Evolutionary conservation across 2,888 invertebrate genomes (phyloP).

Genomic region (Cantharis nigra): DNA sequence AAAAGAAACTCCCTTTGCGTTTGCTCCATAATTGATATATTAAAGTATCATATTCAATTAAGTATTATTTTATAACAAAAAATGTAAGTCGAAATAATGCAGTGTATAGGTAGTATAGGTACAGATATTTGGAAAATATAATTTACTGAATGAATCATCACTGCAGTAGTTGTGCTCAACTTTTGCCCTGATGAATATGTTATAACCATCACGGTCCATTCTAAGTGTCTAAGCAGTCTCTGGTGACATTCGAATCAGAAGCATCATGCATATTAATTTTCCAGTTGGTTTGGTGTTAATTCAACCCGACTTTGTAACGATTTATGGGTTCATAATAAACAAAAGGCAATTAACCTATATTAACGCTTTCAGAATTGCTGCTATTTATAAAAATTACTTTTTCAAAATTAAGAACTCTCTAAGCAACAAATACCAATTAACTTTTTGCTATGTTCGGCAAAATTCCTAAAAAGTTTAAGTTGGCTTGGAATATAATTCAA

Average conservation of each 20-base stretch:
- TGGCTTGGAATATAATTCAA: not conserved
- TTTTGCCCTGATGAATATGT: not conserved
- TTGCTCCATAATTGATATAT: not conserved
- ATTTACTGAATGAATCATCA: not conserved
- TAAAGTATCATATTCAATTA: not conserved
- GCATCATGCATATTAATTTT: conserved; percentile 13
- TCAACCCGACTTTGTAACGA: not conserved
- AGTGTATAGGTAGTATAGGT: no score
- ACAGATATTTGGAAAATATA: not conserved
- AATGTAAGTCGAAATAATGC: not conserved
- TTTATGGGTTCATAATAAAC: conserved; percentile 2
- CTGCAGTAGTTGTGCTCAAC: not conserved
- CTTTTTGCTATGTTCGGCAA: not conserved
- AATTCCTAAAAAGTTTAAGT: not conserved
- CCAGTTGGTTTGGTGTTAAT: conserved; percentile 4
- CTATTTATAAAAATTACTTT: not conserved
- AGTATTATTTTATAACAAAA: not conserved
- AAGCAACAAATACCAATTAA: not conserved
- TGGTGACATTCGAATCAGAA: conserved; percentile 3
- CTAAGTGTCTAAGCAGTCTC: not conserved
- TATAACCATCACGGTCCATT: not conserved
- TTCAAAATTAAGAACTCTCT: not conserved
- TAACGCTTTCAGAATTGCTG: not conserved
- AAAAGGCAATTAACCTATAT: not conserved
- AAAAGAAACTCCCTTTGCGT: not conserved